Evolutionary conservation across 2,888 invertebrate genomes (phyloP).

Genomic region (Sarcophaga carnaria): DNA sequence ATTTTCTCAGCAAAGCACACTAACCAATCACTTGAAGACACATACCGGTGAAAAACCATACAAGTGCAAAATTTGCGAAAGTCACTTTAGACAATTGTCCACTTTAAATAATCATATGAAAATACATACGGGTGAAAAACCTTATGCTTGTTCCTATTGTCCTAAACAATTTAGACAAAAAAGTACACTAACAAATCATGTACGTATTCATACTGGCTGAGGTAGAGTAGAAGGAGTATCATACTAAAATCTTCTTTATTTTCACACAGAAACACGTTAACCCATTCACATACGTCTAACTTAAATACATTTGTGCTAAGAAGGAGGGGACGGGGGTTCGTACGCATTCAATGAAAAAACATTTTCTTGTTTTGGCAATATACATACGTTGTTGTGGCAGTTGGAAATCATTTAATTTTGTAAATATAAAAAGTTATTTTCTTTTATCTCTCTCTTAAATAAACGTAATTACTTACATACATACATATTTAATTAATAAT

Average conservation of each 20-base stretch:
- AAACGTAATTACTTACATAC: neutral
- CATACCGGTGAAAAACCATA: constrained; percentile 79
- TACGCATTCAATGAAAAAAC: constrained; percentile 6
- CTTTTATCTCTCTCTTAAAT: neutral
- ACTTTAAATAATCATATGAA: constrained; percentile 79
- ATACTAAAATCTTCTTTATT: constrained; percentile 62
- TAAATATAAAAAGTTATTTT: constrained; percentile 28
- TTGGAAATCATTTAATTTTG: constrained; percentile 52
- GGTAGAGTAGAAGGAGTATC: constrained; percentile 53
- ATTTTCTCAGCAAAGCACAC: constrained; percentile 79
- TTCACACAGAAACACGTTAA: constrained; percentile 62
- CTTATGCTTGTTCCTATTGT: constrained; percentile 80
- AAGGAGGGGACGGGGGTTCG: constrained; percentile 52
- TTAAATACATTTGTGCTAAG: constrained; percentile 26
- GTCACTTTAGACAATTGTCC: constrained; percentile 78
- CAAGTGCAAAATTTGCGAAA: constrained; percentile 79
- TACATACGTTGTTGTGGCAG: constrained; percentile 27
- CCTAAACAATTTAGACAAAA: constrained; percentile 80
- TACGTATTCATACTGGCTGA: constrained; percentile 78
- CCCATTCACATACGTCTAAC: constrained; percentile 4
- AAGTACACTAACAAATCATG: constrained; percentile 78
- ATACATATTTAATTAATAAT: neutral
- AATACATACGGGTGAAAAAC: constrained; percentile 79
- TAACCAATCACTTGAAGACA: constrained; percentile 79
- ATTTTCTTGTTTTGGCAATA: constrained; percentile 6